Percentiles rank a stretch among this genome's conserved stretches.
These are phyloP conservation scores for Centropus bengalensis DNA, from an alignment of 2,113 vertebrate species.

Conservation along the genomic window DNA sequence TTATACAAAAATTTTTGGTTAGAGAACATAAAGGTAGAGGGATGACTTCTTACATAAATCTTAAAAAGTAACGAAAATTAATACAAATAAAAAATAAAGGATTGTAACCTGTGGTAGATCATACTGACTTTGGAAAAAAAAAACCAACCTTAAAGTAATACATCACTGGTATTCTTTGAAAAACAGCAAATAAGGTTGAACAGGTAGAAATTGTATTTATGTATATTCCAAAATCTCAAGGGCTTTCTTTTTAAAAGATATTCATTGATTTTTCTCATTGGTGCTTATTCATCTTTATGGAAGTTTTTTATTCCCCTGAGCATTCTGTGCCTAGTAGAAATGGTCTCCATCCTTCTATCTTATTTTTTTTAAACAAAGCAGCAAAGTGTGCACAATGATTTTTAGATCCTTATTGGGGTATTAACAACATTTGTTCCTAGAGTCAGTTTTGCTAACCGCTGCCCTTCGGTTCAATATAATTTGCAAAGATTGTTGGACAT, in stretches of 20 bases:
- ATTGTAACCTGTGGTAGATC: background rate
- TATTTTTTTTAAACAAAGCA: background rate
- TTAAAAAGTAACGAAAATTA: background rate
- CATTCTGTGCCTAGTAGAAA: background rate
- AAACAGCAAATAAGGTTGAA: background rate
- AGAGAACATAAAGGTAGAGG: background rate
- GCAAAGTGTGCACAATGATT: background rate
- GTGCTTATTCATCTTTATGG: background rate
- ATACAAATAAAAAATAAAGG: background rate
- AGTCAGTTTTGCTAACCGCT: background rate
- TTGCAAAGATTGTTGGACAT: background rate
- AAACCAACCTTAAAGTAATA: background rate
- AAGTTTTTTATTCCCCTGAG: background rate
- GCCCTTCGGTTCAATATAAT: background rate
- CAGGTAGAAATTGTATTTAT: background rate
- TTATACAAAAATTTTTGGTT: background rate
- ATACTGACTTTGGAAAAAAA: background rate
- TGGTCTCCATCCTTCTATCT: background rate
- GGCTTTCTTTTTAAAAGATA: background rate
- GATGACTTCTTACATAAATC: background rate
- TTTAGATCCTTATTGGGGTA: background rate
- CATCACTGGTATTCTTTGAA: background rate
- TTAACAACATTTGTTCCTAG: background rate
- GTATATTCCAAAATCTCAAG: background rate
- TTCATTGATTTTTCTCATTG: background rate